Base-by-base conservation (phyloP, 2,888 invertebrate species). In the Caenorhabditis japonica region DNA sequence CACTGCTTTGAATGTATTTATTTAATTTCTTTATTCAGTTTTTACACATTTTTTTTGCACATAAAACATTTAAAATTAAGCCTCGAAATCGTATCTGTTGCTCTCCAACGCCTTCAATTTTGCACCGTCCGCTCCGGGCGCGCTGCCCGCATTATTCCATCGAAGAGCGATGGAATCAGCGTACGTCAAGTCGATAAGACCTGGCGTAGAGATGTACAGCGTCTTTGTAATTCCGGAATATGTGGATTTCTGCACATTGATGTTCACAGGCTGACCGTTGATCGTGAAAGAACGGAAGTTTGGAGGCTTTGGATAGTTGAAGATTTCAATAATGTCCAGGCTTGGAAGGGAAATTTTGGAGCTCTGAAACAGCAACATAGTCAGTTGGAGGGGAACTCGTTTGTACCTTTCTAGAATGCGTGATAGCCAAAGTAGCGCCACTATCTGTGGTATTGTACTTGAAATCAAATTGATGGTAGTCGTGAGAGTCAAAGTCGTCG, bases 311-410 rank as follows among this genome's bases (percentile, higher is more conserved):
- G 77, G 70, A 53, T 74, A 81, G 36, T 78, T 79, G 75, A 82
- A 76, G 47, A 83, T 76, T 47, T 82, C 82, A n/a, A 84, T 71
- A 47, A 77, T 74, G 49, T 81, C 79, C n/a, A 84, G 66, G 8
- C 76, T 70, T 8, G 82, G 82, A 62, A 69, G 33, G 30, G 51
- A 36, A 15, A 49, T 61, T 39, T 15, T 38, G 1, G 61, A 69
- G 36, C 58, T 68, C 55, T 69, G 59, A 49, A 56, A 56, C 19
- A n/a, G 5, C 8, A 15, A 27, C 13, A 49, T 13, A 30, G 12
- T n/a, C 8, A 51, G 15, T 53, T 23, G 1, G 23, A n/a, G 33
- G 39, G 1, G 1, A 30, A 33, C 15, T n/a, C 12, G 33, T n/a
- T 38, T 13, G n/a, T 2, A 55, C 62, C 56, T 71, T 71, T 13